Evolutionary conservation across 2,113 vertebrate genomes (phyloP).

Genomic region (Micromys minutus): DNA sequence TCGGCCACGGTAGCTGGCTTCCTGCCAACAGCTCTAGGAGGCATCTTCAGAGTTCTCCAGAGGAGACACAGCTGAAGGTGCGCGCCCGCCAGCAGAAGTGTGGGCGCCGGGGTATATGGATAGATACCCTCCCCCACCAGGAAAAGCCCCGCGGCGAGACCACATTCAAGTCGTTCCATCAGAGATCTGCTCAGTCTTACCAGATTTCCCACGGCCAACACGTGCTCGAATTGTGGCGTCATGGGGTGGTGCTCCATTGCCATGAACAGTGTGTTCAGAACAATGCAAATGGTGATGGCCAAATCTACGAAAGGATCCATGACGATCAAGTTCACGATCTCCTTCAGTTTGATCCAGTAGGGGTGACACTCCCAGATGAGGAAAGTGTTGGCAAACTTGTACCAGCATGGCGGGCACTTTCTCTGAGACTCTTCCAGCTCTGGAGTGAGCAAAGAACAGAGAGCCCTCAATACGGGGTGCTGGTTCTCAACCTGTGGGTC

Average conservation of each 20-base stretch:
- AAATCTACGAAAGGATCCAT: conserved; percentile 99
- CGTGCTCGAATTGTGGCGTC: conserved; percentile 89
- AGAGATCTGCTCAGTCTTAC: conserved; percentile 84
- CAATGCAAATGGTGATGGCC: conserved; percentile 99
- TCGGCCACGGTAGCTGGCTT: conserved; percentile 39
- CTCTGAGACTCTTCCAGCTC: conserved; percentile 98
- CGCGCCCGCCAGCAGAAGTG: background rate
- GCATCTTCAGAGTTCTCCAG: conserved; percentile 58
- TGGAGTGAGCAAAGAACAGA: conserved; percentile 77
- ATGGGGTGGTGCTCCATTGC: conserved; percentile 99
- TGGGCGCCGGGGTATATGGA: background rate
- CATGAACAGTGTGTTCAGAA: conserved; percentile 99
- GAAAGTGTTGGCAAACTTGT: conserved; percentile 96
- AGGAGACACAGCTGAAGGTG: conserved; percentile 43
- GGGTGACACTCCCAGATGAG: conserved; percentile 99
- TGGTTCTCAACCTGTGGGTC: background rate
- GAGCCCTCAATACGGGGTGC: background rate
- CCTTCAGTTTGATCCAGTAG: conserved; percentile 95
- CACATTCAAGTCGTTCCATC: background rate
- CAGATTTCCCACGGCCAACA: conserved; percentile 94
- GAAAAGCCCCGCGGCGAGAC: conserved; percentile 18
- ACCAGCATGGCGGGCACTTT: conserved; percentile 98
- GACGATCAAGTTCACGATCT: conserved; percentile 95
- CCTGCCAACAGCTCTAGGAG: conserved; percentile 58
- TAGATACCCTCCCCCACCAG: background rate